Percentiles rank a stretch among this genome's conserved stretches.
phyloP scores from a whole-genome alignment of 1,140 invertebrate species.

The Eueides isabella region DNA sequence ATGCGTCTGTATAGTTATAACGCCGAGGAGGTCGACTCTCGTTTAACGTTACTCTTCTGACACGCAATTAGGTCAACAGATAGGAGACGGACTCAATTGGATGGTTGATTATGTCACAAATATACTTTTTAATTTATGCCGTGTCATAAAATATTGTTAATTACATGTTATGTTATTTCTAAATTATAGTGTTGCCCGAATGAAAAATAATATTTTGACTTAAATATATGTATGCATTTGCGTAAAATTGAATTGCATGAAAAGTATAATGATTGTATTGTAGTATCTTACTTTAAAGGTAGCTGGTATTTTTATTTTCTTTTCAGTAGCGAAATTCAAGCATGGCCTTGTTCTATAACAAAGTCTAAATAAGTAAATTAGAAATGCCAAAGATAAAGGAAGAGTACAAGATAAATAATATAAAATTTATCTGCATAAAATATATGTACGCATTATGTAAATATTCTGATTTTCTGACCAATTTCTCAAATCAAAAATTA shows the following conservation, averaged over 20 bases:
- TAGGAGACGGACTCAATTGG: constrained; percentile 42
- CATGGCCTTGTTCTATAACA: background rate
- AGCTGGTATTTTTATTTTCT: background rate
- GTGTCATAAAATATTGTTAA: background rate
- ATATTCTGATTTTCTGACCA: no score
- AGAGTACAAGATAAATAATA: no score
- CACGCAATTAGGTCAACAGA: constrained; percentile 46
- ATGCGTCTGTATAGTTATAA: constrained; percentile 42
- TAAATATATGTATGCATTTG: background rate
- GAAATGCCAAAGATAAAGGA: no score
- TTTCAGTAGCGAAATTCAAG: background rate
- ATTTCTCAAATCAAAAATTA: background rate
- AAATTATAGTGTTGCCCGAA: background rate
- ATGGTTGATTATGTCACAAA: constrained; percentile 34
- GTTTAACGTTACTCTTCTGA: constrained; percentile 36
- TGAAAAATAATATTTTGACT: background rate
- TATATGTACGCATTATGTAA: no score
- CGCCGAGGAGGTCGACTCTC: constrained; percentile 40
- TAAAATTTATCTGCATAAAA: no score
- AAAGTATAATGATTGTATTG: no score
- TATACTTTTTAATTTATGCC: constrained; percentile 20
- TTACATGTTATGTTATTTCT: background rate
- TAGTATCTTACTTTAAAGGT: no score
- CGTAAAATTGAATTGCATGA: background rate
- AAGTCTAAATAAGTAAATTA: background rate